These are phyloP conservation scores for Perdix hodgsoniae DNA, from an alignment of 2,797 vertebrate genomes.

Conservation along the genomic window DNA sequence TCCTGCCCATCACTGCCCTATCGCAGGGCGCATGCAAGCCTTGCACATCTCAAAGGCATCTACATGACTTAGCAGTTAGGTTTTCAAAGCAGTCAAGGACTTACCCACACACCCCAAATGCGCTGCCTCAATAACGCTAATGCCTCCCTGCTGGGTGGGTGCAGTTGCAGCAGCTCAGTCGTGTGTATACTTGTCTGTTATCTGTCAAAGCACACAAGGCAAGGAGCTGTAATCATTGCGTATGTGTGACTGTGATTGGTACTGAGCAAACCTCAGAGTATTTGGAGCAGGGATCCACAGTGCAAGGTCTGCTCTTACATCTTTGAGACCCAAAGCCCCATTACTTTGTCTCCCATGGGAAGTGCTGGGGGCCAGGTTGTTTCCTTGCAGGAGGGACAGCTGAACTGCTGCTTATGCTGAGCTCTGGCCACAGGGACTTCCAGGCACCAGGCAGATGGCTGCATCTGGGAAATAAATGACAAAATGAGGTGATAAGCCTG, in stretches of 20 bases:
- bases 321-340: neutral
- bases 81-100: neutral
- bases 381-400: fast-evolving
- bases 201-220: neutral
- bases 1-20: neutral
- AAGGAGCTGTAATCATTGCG: fast-evolving
- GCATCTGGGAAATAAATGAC: neutral
- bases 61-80: slow-evolving; percentile 7
- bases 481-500: neutral
- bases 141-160: neutral
- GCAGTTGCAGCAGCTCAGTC: neutral
- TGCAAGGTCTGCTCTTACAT: neutral
- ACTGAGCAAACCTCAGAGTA: neutral
- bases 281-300: neutral
- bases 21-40: fast-evolving
- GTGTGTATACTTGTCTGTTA: neutral
- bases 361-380: fast-evolving
- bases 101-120: neutral
- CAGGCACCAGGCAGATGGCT: neutral
- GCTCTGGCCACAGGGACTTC: neutral
- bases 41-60: neutral
- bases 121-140: fast-evolving
- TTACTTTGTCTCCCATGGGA: neutral
- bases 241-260: fast-evolving
- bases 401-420: neutral